phyloP scores from a whole-genome alignment of 2,888 invertebrate species.

The Papilio elwesi region DNA sequence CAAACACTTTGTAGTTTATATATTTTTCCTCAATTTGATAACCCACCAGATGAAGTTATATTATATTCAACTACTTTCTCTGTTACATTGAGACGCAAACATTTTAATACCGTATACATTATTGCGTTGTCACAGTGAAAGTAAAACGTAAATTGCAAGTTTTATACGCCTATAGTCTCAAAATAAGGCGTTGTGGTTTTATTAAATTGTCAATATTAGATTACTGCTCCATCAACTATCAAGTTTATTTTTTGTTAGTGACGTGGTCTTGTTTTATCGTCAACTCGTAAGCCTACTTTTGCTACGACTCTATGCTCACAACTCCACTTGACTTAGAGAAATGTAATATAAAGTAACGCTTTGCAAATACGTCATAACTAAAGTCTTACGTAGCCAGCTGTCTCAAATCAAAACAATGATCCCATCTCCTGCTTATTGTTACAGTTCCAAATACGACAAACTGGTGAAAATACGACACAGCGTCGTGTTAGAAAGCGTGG shows the following conservation, averaged over 20 bases:
- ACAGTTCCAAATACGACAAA: background rate
- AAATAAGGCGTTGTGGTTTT: background rate
- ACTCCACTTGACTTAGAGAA: too few relatives aligned
- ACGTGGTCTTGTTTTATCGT: background rate
- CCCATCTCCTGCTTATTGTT: too few relatives aligned
- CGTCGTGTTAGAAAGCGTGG: slow-evolving; percentile 77
- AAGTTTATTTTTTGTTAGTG: background rate
- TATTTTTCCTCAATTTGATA: slow-evolving; percentile 11
- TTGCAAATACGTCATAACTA: too few relatives aligned
- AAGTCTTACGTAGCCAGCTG: too few relatives aligned
- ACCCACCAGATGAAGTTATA: background rate
- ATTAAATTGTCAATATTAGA: slow-evolving; percentile 10
- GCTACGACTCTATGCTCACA: too few relatives aligned
- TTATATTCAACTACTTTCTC: slow-evolving; percentile 17
- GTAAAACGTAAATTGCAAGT: slow-evolving; percentile 4
- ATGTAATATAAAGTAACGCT: too few relatives aligned
- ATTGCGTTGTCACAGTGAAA: slow-evolving; percentile 36
- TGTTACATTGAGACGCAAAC: slow-evolving; percentile 21
- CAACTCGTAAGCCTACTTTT: too few relatives aligned
- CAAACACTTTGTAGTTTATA: background rate
- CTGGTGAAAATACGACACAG: slow-evolving; percentile 43
- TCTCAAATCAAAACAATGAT: too few relatives aligned
- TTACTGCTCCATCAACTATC: background rate
- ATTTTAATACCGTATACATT: slow-evolving; percentile 24
- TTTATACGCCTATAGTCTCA: background rate